phyloP scores from a whole-genome alignment of 2,888 invertebrate species.

The Tethea ocularis region DNA sequence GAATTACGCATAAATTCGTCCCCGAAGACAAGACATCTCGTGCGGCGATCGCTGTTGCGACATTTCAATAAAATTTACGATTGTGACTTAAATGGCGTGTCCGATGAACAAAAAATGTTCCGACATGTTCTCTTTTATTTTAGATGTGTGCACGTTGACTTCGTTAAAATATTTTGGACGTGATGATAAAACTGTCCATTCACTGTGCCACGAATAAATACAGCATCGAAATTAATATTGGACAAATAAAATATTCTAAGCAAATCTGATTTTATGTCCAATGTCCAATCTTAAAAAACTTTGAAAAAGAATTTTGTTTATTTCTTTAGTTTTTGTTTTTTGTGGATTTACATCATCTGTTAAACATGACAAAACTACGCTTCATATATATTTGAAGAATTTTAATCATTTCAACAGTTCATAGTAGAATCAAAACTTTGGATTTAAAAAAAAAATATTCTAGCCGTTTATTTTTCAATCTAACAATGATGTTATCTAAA shows the following conservation, averaged over 20 bases:
- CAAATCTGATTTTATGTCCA: constrained; percentile 42
- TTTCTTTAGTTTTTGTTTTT: constrained; percentile 26
- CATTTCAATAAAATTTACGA: constrained; percentile 84
- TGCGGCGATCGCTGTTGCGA: constrained; percentile 80
- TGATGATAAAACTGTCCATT: constrained; percentile 75
- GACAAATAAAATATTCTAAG: constrained; percentile 37
- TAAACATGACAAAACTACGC: too few species aligned
- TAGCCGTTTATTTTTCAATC: too few species aligned
- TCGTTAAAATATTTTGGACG: constrained; percentile 80
- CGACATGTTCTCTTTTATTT: constrained; percentile 77
- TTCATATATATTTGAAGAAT: not conserved
- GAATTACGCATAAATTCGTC: constrained; percentile 83
- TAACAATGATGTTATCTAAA: too few species aligned
- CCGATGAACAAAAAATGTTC: constrained; percentile 76
- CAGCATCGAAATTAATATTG: constrained; percentile 65
- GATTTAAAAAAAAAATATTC: too few species aligned
- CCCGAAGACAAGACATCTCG: constrained; percentile 80
- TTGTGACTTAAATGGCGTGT: constrained; percentile 82
- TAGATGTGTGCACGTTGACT: constrained; percentile 64
- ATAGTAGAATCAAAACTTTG: too few species aligned
- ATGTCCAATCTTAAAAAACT: too few species aligned
- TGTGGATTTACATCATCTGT: too few species aligned
- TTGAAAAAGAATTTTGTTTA: constrained; percentile 36
- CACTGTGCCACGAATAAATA: constrained; percentile 63
- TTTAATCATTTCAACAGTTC: too few species aligned